Evolutionary conservation across 2,888 invertebrate genomes (phyloP).

Genomic region (Seira sanloemensis): DNA sequence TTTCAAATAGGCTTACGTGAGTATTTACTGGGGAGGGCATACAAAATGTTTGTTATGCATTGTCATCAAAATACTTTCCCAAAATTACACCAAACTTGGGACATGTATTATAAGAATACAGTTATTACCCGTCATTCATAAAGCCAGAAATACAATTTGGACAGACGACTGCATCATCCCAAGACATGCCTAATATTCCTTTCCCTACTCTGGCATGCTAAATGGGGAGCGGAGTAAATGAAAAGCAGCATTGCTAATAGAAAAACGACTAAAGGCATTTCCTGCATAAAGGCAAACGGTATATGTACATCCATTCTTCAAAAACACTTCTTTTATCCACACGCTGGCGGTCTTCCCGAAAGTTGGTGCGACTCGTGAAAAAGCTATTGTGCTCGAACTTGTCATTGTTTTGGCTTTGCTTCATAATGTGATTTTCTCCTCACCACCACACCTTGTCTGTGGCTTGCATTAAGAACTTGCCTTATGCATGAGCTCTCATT

Average conservation of each 20-base stretch:
- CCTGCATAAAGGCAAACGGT: conserved; percentile 26
- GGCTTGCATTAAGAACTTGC: not conserved
- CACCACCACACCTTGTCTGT: conserved; percentile 7
- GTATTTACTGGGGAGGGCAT: not conserved
- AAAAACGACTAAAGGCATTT: not conserved
- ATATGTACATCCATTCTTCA: conserved; percentile 25
- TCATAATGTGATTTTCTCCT: conserved; percentile 19
- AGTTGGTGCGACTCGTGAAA: not conserved
- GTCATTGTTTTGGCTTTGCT: conserved; percentile 18
- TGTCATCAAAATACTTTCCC: not conserved
- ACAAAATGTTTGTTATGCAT: no score
- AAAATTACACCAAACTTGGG: conserved; percentile 43
- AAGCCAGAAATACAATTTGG: conserved; percentile 6
- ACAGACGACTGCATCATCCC: not conserved
- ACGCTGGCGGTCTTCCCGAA: not conserved
- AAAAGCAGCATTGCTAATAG: not conserved
- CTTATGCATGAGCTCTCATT: not conserved
- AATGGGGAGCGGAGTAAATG: not conserved
- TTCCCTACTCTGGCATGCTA: not conserved
- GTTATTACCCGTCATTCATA: conserved; percentile 48
- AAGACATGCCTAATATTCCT: not conserved
- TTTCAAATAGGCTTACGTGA: not conserved
- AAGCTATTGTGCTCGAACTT: not conserved
- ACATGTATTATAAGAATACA: conserved; percentile 46
- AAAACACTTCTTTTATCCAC: not conserved